Percentiles rank a stretch among this genome's conserved stretches.
phyloP scores from a whole-genome alignment of 1,140 invertebrate genomes.

The Palaemon carinicauda region DNA sequence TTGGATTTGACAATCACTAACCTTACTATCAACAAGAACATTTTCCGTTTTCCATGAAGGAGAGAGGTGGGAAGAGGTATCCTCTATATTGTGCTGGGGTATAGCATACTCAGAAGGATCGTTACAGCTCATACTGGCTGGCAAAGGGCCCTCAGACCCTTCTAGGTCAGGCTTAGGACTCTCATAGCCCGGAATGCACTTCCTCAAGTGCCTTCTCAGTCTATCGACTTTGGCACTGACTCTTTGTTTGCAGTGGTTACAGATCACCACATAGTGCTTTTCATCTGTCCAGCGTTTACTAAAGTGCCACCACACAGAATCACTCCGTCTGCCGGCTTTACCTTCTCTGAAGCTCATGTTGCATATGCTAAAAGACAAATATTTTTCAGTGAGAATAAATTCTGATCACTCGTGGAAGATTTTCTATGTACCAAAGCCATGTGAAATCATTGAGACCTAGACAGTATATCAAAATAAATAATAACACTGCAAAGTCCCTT shows the following conservation, averaged over 20 bases:
- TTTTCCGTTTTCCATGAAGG: slow-evolving; percentile 50
- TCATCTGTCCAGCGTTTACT: slow-evolving; percentile 50
- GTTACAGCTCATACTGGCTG: slow-evolving; percentile 40
- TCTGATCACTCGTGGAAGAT: background rate
- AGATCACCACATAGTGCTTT: slow-evolving; percentile 51
- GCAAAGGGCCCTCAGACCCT: slow-evolving; percentile 35
- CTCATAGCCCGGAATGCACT: slow-evolving; percentile 39
- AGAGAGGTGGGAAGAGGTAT: slow-evolving; percentile 47
- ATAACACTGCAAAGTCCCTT: too few species aligned
- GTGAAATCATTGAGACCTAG: too few species aligned
- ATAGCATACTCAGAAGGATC: slow-evolving; percentile 37
- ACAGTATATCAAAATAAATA: too few species aligned
- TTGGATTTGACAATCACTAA: slow-evolving; percentile 44
- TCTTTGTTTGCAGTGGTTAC: slow-evolving; percentile 49
- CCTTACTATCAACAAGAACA: slow-evolving; percentile 54
- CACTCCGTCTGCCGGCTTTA: slow-evolving; percentile 50
- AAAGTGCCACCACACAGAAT: slow-evolving; percentile 52
- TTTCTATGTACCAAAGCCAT: background rate
- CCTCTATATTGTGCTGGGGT: slow-evolving; percentile 33
- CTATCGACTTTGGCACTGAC: slow-evolving; percentile 52
- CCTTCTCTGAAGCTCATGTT: slow-evolving; percentile 53
- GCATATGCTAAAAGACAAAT: slow-evolving; percentile 25
- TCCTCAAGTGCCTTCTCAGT: slow-evolving; percentile 50
- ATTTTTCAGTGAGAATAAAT: background rate
- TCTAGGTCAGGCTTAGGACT: slow-evolving; percentile 41